Conservation (phyloP, 2,797 vertebrate genomes). For the Diplodus puntazzo region DNA sequence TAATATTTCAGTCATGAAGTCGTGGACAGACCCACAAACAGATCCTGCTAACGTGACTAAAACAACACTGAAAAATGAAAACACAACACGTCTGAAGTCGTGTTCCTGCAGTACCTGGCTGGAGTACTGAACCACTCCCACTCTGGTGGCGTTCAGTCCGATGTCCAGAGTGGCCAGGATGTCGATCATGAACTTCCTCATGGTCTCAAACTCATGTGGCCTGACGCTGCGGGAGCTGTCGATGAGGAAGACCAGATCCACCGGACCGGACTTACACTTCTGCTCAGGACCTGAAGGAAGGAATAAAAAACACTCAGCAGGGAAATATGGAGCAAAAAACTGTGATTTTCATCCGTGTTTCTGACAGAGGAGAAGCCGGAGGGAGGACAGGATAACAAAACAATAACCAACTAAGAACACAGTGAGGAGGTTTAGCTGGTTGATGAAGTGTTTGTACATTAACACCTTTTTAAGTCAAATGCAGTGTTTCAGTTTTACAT, state of each 20-base stretch:
- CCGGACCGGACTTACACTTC: conserved; percentile 91
- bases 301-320: background rate
- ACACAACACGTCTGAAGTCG: conserved; percentile 41
- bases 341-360: background rate
- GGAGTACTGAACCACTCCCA: conserved; percentile 97
- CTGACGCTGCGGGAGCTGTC: conserved; percentile 98
- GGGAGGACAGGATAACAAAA: too few relatives aligned
- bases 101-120: conserved; percentile 89
- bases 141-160: conserved; percentile 88
- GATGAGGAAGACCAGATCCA: conserved; percentile 97
- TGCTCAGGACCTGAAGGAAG: conserved; percentile 73
- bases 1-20: background rate
- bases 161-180: conserved; percentile 92
- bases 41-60: background rate
- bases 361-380: background rate
- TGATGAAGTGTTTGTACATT: too few relatives aligned
- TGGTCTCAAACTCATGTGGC: conserved; percentile 95
- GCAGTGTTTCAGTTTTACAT: too few relatives aligned
- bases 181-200: conserved; percentile 96
- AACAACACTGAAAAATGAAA: background rate
- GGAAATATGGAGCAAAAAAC: background rate
- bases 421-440: background rate
- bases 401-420: too few relatives aligned
- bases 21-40: background rate
- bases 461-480: background rate